Percentiles rank a stretch among this genome's conserved stretches.
Conservation (phyloP, 2,888 invertebrate species). For the Oegoconia quadripuncta region DNA sequence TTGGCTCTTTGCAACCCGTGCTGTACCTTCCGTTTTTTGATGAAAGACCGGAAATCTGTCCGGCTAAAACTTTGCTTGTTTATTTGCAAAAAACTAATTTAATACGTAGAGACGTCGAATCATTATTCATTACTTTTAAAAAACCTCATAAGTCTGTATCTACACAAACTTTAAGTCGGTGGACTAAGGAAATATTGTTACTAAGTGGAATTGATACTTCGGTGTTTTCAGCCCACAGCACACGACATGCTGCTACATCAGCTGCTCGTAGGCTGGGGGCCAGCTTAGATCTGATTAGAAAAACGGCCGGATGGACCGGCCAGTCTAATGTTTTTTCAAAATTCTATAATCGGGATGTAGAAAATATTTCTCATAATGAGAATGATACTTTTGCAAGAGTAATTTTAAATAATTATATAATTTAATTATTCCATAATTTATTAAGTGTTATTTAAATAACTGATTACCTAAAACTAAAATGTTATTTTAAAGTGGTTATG, state of each 20-base stretch:
- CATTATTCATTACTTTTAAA: slow-evolving; percentile 7
- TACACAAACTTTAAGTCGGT: slow-evolving; percentile 9
- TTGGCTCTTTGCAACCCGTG: not conserved
- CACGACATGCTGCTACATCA: slow-evolving; percentile 18
- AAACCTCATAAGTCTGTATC: not conserved
- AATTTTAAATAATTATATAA: not conserved
- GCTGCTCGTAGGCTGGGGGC: slow-evolving; percentile 10
- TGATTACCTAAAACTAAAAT: too few relatives aligned
- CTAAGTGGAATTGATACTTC: slow-evolving; percentile 14
- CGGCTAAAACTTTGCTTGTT: not conserved
- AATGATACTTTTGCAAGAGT: slow-evolving; percentile 1
- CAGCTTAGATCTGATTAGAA: slow-evolving; percentile 12
- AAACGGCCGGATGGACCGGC: too few relatives aligned
- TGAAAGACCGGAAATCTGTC: slow-evolving; percentile 8
- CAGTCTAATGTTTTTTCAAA: too few relatives aligned
- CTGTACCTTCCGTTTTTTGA: slow-evolving; percentile 2
- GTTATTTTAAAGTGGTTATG: too few relatives aligned
- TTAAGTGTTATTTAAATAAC: too few relatives aligned
- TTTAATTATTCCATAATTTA: too few relatives aligned
- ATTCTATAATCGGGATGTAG: too few relatives aligned
- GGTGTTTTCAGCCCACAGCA: slow-evolving; percentile 16
- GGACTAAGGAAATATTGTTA: slow-evolving; percentile 11
- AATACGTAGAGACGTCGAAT: too few relatives aligned
- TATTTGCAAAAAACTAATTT: slow-evolving; percentile 10
- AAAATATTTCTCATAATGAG: too few relatives aligned